Percentiles rank a stretch among this genome's conserved stretches.
phyloP scores from a whole-genome alignment of 2,113 vertebrate species.

The Rhinichthys klamathensis region DNA sequence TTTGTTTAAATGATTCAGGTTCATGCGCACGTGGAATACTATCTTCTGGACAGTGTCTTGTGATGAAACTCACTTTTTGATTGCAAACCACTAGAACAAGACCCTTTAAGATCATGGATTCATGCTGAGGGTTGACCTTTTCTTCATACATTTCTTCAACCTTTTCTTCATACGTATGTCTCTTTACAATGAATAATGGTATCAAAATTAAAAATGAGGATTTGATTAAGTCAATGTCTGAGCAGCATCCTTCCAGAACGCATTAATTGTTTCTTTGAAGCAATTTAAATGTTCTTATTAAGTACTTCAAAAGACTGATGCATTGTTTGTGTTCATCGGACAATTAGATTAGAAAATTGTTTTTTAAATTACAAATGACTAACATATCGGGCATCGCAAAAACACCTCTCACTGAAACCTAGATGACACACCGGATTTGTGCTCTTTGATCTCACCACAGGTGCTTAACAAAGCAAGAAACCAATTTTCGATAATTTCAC shows the following conservation, averaged over 20 bases:
- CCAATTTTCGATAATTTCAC: constrained; percentile 76
- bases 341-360: constrained; percentile 59
- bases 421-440: constrained; percentile 67
- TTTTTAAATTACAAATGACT: constrained; percentile 60
- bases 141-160: no score
- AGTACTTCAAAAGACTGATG: not conserved
- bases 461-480: constrained; percentile 75
- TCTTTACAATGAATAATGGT: not conserved
- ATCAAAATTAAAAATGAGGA: not conserved
- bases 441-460: constrained; percentile 77
- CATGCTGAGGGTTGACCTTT: not conserved
- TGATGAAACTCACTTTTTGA: not conserved
- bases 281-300: constrained; percentile 18
- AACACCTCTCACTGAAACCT: constrained; percentile 68
- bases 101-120: not conserved
- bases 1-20: not conserved
- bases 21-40: not conserved
- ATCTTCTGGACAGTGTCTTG: not conserved
- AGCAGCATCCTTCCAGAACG: not conserved
- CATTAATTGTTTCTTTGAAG: not conserved
- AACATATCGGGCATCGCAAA: constrained; percentile 37
- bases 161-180: no score
- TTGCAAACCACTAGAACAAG: not conserved
- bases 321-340: constrained; percentile 41
- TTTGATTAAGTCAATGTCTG: not conserved